Evolutionary conservation across 2,113 vertebrate species (phyloP), one percentile per base, ranked within the genome.

Genomic region (Caloenas nicobarica): DNA sequence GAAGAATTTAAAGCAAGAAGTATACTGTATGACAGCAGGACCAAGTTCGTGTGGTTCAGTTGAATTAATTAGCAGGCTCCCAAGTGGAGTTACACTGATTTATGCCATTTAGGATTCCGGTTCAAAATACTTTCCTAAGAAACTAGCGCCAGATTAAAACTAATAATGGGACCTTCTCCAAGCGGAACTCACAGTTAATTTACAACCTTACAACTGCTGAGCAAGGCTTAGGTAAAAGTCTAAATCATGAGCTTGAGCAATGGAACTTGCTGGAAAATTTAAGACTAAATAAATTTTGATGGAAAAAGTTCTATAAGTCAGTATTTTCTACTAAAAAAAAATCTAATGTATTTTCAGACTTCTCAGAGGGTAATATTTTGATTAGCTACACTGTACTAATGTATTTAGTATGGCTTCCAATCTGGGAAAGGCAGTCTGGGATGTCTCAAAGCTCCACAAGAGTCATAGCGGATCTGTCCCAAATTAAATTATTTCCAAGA

Each of bases 1-100:
- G 5, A 74, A 93, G 57, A 93, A 94, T 91, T 94, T 91, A 71
- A 87, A 94, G 38, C 17, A 61, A 73, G 51, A 88, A 90, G 29
- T 34, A 11, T 38, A 83, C 38, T 13, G 15, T 54, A 36, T 69
- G 64, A 88, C 50, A 81, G 46, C 17, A 84, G 33, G 73, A 71
- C 18, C 21, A 48, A 81, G 60, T 38, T 87, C 38, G 51, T 0
- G 2, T 62, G 31, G 22, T 36, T 70, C 44, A 38, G 17, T 2
- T 79, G 48, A 54, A 74, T 46, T 83, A 36, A 51, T 74, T 40
- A 84, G 19, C 19, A 73, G 61, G 33, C 54, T 81, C 69, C 64
- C 56, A 91, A 26, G 34, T 56, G 65, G 56, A 84, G 29, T 78
- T 34, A 79, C 10, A 42, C 61, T 60, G 65, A 91, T 91, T 94